phyloP scores from a whole-genome alignment of 1,140 invertebrate genomes.

The Wiebesia pumilae region DNA sequence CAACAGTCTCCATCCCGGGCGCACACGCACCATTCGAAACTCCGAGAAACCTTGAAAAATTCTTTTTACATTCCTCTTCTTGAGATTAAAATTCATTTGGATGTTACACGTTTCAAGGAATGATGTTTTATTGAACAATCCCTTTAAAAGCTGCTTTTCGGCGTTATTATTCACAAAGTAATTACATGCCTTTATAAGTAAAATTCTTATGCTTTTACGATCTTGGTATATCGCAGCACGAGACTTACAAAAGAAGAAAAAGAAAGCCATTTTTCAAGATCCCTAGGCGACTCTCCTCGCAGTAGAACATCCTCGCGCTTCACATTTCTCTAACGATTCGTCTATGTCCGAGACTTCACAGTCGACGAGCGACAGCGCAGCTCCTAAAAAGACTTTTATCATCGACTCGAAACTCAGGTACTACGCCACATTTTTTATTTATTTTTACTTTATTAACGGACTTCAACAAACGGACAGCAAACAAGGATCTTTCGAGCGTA shows the following conservation, averaged over 20 bases:
- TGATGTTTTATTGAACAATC: conserved; percentile 9
- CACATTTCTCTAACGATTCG: conserved; percentile 34
- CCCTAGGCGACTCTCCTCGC: conserved; percentile 8
- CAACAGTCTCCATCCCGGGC: conserved; percentile 60
- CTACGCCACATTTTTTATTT: conserved; percentile 19
- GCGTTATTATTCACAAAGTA: conserved; percentile 40
- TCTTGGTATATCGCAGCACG: not conserved
- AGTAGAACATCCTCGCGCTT: conserved; percentile 19
- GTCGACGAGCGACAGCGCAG: conserved; percentile 14
- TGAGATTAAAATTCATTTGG: not conserved
- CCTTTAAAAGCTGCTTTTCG: conserved; percentile 10
- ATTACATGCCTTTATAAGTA: conserved; percentile 32
- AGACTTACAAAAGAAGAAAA: too few relatives aligned
- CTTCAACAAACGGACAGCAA: conserved; percentile 11
- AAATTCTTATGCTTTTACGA: not conserved
- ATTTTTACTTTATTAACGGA: conserved; percentile 26
- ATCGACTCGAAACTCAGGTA: conserved; percentile 41
- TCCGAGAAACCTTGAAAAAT: conserved; percentile 43
- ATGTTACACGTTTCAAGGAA: not conserved
- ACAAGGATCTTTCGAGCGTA: conserved; percentile 13
- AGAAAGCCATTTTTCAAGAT: conserved; percentile 48
- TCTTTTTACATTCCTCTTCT: not conserved
- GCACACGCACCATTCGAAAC: conserved; percentile 55
- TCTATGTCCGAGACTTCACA: conserved; percentile 34
- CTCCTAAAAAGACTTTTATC: conserved; percentile 25